phyloP scores from a whole-genome alignment of 2,888 invertebrate genomes.

The Anthophora plumipes region DNA sequence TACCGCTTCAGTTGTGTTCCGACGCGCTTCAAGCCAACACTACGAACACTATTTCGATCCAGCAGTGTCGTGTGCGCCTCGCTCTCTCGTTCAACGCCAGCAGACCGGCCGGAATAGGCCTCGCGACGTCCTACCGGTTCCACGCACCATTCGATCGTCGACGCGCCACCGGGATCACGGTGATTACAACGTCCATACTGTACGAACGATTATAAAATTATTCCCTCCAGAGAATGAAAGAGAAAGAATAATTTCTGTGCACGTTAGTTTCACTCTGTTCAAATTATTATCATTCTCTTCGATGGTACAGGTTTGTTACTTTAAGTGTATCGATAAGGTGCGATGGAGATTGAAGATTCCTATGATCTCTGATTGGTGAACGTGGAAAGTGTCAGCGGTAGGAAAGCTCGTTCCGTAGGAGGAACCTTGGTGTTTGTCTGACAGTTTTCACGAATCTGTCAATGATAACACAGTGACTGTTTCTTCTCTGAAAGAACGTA shows the following conservation, averaged over 20 bases:
- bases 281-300: too few species aligned
- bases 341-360: not conserved
- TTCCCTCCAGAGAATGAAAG: too few species aligned
- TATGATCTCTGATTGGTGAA: slow-evolving; percentile 24
- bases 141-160: slow-evolving; percentile 12
- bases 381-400: slow-evolving; percentile 34
- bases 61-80: slow-evolving; percentile 53
- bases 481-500: too few species aligned
- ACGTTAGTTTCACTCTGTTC: too few species aligned
- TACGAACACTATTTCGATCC: slow-evolving; percentile 77
- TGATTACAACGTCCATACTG: too few species aligned
- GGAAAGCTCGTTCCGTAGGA: slow-evolving; percentile 12
- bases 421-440: slow-evolving; percentile 5
- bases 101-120: slow-evolving; percentile 25
- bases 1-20: slow-evolving; percentile 84
- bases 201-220: too few species aligned
- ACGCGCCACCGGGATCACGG: not conserved
- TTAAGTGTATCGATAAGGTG: too few species aligned
- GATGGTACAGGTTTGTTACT: too few species aligned
- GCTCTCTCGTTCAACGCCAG: slow-evolving; percentile 9
- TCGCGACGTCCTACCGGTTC: slow-evolving; percentile 40
- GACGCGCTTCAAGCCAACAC: slow-evolving; percentile 84
- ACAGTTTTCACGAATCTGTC: slow-evolving; percentile 31
- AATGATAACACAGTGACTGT: too few species aligned
- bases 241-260: too few species aligned